These are phyloP conservation scores for Cydia fagiglandana DNA, from an alignment of 1,140 invertebrate genomes.

Conservation along the genomic window DNA sequence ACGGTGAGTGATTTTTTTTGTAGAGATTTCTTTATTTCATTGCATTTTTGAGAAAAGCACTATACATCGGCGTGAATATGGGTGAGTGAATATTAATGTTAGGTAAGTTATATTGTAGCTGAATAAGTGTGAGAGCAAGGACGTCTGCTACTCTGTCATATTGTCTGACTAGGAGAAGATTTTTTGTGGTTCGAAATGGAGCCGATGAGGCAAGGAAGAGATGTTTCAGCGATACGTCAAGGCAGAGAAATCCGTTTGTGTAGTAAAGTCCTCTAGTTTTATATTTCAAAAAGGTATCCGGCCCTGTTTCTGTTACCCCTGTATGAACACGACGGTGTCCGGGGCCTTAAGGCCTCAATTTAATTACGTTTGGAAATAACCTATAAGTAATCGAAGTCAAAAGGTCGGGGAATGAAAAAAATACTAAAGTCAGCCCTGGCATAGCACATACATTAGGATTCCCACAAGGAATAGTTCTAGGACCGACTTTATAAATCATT, in stretches of 20 bases:
- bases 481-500: not conserved
- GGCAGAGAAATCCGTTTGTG: not conserved
- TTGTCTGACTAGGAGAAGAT: too few relatives aligned
- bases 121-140: too few relatives aligned
- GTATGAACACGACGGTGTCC: not conserved
- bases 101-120: too few relatives aligned
- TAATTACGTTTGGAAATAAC: too few relatives aligned
- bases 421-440: not conserved
- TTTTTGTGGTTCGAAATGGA: too few relatives aligned
- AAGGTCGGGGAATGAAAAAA: too few relatives aligned
- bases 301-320: not conserved
- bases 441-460: not conserved
- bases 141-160: too few relatives aligned
- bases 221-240: too few relatives aligned
- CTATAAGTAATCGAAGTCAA: not conserved
- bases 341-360: not conserved
- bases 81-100: slow-evolving; percentile 74
- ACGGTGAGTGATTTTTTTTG: slow-evolving; percentile 78
- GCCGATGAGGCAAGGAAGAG: too few relatives aligned
- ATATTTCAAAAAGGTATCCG: not conserved
- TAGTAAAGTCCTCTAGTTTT: not conserved
- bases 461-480: not conserved
- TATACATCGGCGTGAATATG: slow-evolving; percentile 86
- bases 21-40: too few relatives aligned
- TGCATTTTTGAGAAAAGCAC: too few relatives aligned